These are phyloP conservation scores for Amphipoea lucens DNA, from an alignment of 2,888 invertebrate species.

Conservation along the genomic window DNA sequence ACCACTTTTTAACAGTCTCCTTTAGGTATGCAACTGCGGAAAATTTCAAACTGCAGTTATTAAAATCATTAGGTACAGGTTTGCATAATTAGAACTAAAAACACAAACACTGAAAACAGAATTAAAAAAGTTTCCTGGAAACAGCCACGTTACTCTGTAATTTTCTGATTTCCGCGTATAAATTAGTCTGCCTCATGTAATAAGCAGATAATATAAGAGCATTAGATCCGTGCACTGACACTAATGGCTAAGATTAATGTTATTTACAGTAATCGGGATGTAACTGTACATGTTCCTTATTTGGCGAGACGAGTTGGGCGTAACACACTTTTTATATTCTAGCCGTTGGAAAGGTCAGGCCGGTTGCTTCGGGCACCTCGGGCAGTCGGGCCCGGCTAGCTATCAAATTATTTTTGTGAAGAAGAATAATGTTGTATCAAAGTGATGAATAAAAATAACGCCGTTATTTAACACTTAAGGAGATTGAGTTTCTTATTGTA, in stretches of 20 bases:
- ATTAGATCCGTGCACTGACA: conserved; percentile 55
- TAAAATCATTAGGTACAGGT: background rate
- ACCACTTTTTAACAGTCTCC: too few relatives aligned
- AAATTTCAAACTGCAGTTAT: background rate
- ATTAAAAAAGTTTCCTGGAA: conserved; percentile 1
- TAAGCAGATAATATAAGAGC: conserved; percentile 39
- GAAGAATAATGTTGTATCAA: conserved; percentile 44
- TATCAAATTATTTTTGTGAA: conserved; percentile 53
- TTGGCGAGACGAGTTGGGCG: conserved; percentile 65
- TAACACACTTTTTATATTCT: conserved; percentile 65
- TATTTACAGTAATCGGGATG: conserved; percentile 61
- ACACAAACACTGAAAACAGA: background rate
- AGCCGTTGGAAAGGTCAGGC: conserved; percentile 61
- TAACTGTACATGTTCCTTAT: conserved; percentile 67
- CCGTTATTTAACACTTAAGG: conserved; percentile 38
- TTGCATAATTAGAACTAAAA: background rate
- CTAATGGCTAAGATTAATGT: conserved; percentile 62
- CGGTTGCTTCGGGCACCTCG: conserved; percentile 24
- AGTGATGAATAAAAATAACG: conserved; percentile 51
- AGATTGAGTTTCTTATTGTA: conserved; percentile 39
- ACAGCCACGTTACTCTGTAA: conserved; percentile 1
- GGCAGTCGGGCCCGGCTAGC: conserved; percentile 16
- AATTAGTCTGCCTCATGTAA: conserved; percentile 41
- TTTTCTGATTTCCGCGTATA: conserved; percentile 23
- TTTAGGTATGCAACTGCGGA: background rate